Evolutionary conservation across 2,797 vertebrate genomes (phyloP), one percentile per base, ranked within the genome.

Genomic region (Gastrophryne carolinensis): DNA sequence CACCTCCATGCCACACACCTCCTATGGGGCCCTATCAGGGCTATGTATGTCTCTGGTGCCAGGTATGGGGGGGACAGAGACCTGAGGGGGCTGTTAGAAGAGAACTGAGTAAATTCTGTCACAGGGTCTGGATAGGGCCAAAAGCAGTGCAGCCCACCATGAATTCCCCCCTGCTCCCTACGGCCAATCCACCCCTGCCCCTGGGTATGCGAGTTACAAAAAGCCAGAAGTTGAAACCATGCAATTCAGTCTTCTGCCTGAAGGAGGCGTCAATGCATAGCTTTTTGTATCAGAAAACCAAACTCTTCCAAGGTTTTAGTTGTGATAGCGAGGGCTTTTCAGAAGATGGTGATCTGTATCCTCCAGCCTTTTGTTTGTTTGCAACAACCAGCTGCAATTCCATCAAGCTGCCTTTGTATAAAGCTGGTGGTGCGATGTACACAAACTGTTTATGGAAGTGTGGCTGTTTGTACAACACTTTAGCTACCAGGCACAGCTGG

Each of bases 331-430:
- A 49, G 50, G 47, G 19, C 7, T 50, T 67, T 58, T 23, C 63
- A 62, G 27, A 21, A 23, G 52, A 39, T 12, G 13, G 29, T 37
- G 47, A 60, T 13, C 27, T 49, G 61, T 23, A 24, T 44, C 54
- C 19, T 61, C 26, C 11, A 26, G 39, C 26, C 19, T 19, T n/a
- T 12, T 68, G 64, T 75, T 75, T 61, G 54, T 75, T 61, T 69
- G 74, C 13, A 24, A 12, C 35, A 61, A 19, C 57, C 74, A 76
- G 74, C 74, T 76, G 74, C 53, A 47, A 17, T 49, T 47, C 27
- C 4, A 41, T 27, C 29, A 17, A 21, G 21, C 21, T 60, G 30
- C 19, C 35, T 54, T 64, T 77, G 66, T 77, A 70, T 70, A 77
- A 62, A 70, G 56, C 54, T 26, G 32, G 34, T 13, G 27, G 11